phyloP scores from a whole-genome alignment of 2,888 invertebrate genomes.

The Deladenus siricidicola region DNA sequence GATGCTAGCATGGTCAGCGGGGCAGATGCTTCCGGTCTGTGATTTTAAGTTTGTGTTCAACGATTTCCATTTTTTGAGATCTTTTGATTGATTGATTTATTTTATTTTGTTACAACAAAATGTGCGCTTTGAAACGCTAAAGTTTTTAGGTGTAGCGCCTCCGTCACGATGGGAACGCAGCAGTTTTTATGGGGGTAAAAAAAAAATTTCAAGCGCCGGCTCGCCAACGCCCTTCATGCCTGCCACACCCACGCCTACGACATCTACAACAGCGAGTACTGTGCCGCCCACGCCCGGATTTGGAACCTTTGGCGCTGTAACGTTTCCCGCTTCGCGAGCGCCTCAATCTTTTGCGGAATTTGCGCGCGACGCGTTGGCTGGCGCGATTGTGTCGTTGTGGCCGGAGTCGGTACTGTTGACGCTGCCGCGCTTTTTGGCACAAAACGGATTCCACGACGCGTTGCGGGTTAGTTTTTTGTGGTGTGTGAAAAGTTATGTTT shows the following conservation, averaged over 20 bases:
- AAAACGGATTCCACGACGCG: constrained; percentile 29
- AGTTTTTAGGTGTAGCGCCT: too few relatives aligned
- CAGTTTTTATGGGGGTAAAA: too few relatives aligned
- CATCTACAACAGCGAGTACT: background rate
- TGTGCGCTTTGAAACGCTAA: too few relatives aligned
- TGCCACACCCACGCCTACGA: background rate
- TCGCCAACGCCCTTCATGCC: too few relatives aligned
- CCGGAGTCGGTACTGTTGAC: constrained; percentile 27
- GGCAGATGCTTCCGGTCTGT: too few relatives aligned
- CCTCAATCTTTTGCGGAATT: background rate
- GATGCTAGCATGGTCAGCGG: too few relatives aligned
- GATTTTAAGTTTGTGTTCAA: too few relatives aligned
- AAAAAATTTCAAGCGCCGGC: too few relatives aligned
- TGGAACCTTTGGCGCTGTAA: background rate
- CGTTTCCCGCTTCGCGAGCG: background rate
- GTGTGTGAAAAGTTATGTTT: background rate
- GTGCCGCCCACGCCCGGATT: background rate
- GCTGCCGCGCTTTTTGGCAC: constrained; percentile 26
- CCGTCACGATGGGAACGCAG: too few relatives aligned
- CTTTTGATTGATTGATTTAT: too few relatives aligned
- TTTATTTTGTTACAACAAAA: too few relatives aligned
- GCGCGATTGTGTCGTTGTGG: constrained; percentile 16
- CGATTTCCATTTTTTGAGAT: too few relatives aligned
- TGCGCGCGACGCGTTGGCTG: constrained; percentile 2
- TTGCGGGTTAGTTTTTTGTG: constrained; percentile 12